A percentile compares a stretch with the other conserved stretches of the same genome.
Conservation (phyloP, 2,113 vertebrate species). For the Numida meleagris region DNA sequence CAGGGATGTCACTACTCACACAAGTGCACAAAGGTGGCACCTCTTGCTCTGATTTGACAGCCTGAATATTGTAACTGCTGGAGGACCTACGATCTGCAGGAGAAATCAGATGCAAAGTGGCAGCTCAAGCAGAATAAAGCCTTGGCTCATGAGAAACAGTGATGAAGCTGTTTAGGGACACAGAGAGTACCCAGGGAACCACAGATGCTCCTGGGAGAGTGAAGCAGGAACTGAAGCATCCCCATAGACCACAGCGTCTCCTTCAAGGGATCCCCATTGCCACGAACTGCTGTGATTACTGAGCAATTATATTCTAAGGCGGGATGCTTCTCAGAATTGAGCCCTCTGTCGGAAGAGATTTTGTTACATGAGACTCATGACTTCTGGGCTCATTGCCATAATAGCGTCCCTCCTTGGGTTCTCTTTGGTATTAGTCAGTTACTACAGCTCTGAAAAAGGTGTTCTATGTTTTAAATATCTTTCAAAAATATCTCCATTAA, state of each 20-base stretch:
- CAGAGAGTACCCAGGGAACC: background rate
- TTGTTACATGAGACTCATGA: background rate
- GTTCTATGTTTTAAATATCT: background rate
- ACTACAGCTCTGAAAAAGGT: background rate
- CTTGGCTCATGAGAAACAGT: background rate
- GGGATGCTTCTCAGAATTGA: background rate
- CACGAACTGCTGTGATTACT: rapidly evolving
- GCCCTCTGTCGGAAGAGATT: background rate
- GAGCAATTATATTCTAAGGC: background rate
- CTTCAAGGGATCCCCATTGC: background rate
- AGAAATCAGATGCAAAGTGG: background rate
- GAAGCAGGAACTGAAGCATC: background rate
- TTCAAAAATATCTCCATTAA: background rate
- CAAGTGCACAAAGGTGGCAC: background rate
- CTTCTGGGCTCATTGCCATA: background rate
- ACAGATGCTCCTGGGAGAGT: background rate
- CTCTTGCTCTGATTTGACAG: background rate
- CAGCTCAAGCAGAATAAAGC: background rate
- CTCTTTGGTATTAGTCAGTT: background rate
- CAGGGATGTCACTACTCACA: background rate
- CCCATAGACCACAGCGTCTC: background rate
- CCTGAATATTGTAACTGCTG: background rate
- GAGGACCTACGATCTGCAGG: background rate
- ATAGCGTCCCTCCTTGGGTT: background rate
- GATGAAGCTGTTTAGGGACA: background rate